Conservation (phyloP, 1,140 invertebrate genomes). For the Eupeodes corollae region DNA sequence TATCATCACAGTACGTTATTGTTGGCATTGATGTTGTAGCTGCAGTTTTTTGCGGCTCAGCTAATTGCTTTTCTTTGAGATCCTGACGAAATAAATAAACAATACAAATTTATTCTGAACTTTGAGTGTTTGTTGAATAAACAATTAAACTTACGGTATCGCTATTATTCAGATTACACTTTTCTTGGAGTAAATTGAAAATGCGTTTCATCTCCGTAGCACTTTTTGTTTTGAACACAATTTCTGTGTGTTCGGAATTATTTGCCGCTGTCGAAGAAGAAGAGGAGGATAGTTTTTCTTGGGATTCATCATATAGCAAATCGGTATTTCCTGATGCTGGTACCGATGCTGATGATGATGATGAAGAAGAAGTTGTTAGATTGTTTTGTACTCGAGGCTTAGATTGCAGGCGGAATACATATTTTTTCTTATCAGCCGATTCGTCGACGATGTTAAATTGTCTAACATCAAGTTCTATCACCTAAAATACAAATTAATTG, state of each 20-base stretch:
- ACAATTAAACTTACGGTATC: conserved; percentile 21
- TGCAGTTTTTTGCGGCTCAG: conserved; percentile 46
- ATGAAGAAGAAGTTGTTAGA: too few relatives aligned
- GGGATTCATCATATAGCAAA: conserved; percentile 25
- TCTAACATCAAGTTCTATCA: conserved; percentile 35
- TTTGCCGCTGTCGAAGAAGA: conserved; percentile 12
- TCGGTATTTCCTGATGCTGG: conserved; percentile 26
- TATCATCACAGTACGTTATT: conserved; percentile 11
- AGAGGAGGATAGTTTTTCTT: conserved; percentile 20
- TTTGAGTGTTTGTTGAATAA: background rate
- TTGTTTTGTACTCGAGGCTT: conserved; percentile 20
- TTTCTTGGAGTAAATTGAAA: conserved; percentile 31
- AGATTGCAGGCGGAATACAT: conserved; percentile 33
- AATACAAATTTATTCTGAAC: background rate
- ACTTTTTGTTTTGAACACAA: conserved; percentile 32
- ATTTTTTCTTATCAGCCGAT: conserved; percentile 34
- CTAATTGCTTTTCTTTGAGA: conserved; percentile 41
- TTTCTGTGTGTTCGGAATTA: conserved; percentile 25
- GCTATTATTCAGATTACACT: conserved; percentile 30
- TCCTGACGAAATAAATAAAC: conserved; percentile 2
- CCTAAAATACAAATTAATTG: conserved; percentile 7
- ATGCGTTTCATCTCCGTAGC: conserved; percentile 32
- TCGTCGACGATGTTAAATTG: conserved; percentile 36
- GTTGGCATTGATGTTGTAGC: conserved; percentile 37
- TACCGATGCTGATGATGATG: conserved; percentile 2